Conservation (phyloP, 2,888 invertebrate genomes). For the Sipunculus nudus region DNA sequence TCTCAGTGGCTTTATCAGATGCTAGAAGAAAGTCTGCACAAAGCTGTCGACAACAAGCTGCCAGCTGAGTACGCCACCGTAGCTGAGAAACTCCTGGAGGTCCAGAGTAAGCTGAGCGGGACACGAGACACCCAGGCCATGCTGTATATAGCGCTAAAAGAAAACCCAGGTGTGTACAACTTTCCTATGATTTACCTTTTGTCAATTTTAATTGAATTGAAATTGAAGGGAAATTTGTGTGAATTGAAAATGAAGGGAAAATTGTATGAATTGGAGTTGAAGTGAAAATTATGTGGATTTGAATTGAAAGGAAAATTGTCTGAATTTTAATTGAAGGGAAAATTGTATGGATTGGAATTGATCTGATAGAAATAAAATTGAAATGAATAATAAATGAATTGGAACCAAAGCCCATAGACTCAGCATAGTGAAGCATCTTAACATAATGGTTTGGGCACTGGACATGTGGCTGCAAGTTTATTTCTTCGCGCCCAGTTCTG, state of each 20-base stretch:
- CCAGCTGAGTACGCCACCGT: slow-evolving; percentile 57
- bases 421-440: too few relatives aligned
- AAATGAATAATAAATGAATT: too few relatives aligned
- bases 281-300: too few relatives aligned
- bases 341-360: too few relatives aligned
- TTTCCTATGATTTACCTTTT: not conserved
- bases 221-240: too few relatives aligned
- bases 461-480: too few relatives aligned
- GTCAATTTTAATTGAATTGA: slow-evolving; percentile 52
- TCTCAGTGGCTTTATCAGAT: slow-evolving; percentile 66
- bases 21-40: slow-evolving; percentile 58
- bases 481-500: too few relatives aligned
- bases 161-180: slow-evolving; percentile 71
- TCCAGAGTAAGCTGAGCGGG: slow-evolving; percentile 57
- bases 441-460: too few relatives aligned
- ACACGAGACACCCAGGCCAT: slow-evolving; percentile 59
- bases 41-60: slow-evolving; percentile 55
- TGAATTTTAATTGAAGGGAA: too few relatives aligned
- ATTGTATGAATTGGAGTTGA: slow-evolving; percentile 54
- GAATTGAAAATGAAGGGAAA: slow-evolving; percentile 54
- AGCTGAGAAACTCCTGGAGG: slow-evolving; percentile 59
- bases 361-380: too few relatives aligned
- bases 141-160: slow-evolving; percentile 64
- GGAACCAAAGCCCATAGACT: too few relatives aligned
- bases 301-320: too few relatives aligned